Percentiles rank a stretch among this genome's conserved stretches.
These are phyloP conservation scores for Percina caprodes DNA, from an alignment of 2,113 vertebrate species.

Conservation along the genomic window DNA sequence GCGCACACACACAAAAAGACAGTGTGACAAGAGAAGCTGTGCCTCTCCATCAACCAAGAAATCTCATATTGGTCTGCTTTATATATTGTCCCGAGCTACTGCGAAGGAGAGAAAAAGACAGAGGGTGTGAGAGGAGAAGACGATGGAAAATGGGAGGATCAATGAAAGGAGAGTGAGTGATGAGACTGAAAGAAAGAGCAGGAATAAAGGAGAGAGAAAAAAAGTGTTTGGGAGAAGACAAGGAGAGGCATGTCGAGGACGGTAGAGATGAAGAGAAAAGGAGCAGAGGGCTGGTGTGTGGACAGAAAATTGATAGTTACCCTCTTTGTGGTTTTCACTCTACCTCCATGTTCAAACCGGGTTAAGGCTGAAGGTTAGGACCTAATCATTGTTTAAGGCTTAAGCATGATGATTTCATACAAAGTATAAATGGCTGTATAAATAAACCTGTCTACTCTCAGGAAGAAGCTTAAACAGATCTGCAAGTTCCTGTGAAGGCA, in stretches of 20 bases:
- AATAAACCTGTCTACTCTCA: slow-evolving; percentile 28
- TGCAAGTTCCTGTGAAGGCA: slow-evolving; percentile 9
- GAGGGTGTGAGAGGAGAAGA: slow-evolving; percentile 13
- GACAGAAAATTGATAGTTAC: slow-evolving; percentile 47
- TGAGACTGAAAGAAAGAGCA: slow-evolving; percentile 28
- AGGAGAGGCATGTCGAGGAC: slow-evolving; percentile 4
- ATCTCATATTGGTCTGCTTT: slow-evolving; percentile 61
- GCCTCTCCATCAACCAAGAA: slow-evolving; percentile 52
- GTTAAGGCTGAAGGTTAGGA: slow-evolving; percentile 34
- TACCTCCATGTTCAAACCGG: slow-evolving; percentile 14
- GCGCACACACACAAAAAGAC: too few relatives aligned
- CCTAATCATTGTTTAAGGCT: slow-evolving; percentile 35
- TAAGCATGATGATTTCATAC: slow-evolving; percentile 16
- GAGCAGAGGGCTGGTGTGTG: slow-evolving; percentile 15
- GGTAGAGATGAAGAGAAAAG: slow-evolving; percentile 18
- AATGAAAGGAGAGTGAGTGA: slow-evolving; percentile 34
- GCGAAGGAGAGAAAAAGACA: slow-evolving; percentile 17
- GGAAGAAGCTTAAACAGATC: slow-evolving; percentile 8
- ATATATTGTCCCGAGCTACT: slow-evolving; percentile 39
- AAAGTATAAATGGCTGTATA: slow-evolving; percentile 27
- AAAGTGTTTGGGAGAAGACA: background rate
- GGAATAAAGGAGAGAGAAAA: background rate
- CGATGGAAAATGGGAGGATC: slow-evolving; percentile 35
- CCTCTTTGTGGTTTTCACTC: slow-evolving; percentile 30
- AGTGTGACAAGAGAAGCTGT: slow-evolving; percentile 34